A percentile compares a stretch with the other conserved stretches of the same genome.
These are phyloP conservation scores for Caenorhabditis sulstoni DNA, from an alignment of 2,888 invertebrate species.

Conservation along the genomic window DNA sequence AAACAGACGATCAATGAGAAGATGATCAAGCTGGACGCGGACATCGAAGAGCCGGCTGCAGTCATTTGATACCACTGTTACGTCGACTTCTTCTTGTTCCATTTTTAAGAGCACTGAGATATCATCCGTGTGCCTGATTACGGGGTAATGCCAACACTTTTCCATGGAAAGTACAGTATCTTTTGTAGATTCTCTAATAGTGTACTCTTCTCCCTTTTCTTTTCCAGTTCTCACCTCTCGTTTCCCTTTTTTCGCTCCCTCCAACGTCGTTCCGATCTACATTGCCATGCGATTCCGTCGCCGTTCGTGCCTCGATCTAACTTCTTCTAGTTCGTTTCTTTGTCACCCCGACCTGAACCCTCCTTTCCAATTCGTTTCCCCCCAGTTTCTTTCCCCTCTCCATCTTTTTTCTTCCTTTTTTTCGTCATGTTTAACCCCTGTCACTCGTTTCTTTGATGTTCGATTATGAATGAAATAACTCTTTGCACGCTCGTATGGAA, in stretches of 20 bases:
- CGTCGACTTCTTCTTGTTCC: not conserved
- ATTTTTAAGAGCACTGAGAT: slow-evolving; percentile 34
- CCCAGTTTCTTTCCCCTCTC: slow-evolving; percentile 11
- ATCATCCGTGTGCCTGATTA: slow-evolving; percentile 55
- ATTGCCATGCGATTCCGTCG: slow-evolving; percentile 51
- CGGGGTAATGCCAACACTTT: slow-evolving; percentile 43
- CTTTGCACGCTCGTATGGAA: not conserved
- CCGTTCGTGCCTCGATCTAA: slow-evolving; percentile 46
- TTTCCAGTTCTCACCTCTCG: slow-evolving; percentile 9
- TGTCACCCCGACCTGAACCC: not conserved
- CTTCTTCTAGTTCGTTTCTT: slow-evolving; percentile 23
- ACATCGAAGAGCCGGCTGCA: slow-evolving; percentile 36
- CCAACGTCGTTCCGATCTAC: slow-evolving; percentile 47
- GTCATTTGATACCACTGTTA: slow-evolving; percentile 2
- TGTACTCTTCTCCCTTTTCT: slow-evolving; percentile 10
- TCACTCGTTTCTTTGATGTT: not conserved
- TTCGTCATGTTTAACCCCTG: slow-evolving; percentile 14
- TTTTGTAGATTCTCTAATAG: slow-evolving; percentile 24
- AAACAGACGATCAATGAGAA: slow-evolving; percentile 37
- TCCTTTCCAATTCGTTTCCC: slow-evolving; percentile 7
- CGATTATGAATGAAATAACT: not conserved
- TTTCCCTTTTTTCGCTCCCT: not conserved
- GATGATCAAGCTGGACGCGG: slow-evolving; percentile 52
- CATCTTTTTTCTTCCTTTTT: slow-evolving; percentile 8
- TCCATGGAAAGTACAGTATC: slow-evolving; percentile 39